Evolutionary conservation across 2,797 vertebrate species (phyloP).

Genomic region (Sebastes nivosus): DNA sequence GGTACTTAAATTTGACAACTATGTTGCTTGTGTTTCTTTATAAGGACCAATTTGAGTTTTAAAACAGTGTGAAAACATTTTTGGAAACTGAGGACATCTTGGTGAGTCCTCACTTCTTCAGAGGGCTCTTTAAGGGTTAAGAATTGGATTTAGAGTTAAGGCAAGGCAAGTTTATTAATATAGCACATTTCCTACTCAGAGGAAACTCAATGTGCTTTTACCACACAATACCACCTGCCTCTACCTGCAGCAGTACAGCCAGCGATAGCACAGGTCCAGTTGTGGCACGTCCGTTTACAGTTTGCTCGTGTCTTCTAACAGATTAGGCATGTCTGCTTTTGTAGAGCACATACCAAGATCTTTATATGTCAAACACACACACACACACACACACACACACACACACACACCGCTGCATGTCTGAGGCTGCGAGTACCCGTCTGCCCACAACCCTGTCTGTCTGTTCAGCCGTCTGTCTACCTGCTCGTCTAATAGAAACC

Average conservation of each 20-base stretch:
- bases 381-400: too few species aligned
- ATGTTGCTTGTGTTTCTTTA: background rate
- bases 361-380: background rate
- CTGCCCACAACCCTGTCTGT: background rate
- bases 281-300: constrained; percentile 2
- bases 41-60: background rate
- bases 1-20: background rate
- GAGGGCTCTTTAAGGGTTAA: background rate
- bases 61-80: background rate
- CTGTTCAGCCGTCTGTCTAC: background rate
- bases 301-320: background rate
- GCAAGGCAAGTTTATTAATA: background rate
- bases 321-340: constrained; percentile 27
- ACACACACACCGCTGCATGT: too few species aligned
- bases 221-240: background rate
- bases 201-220: background rate
- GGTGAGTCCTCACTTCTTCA: background rate
- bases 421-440: background rate
- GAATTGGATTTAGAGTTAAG: background rate
- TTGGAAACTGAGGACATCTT: background rate
- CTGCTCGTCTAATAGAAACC: background rate
- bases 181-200: background rate
- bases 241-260: background rate
- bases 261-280: background rate
- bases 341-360: constrained; percentile 25